Percentiles rank a stretch among this genome's conserved stretches.
These are phyloP conservation scores for Athetis lepigone DNA, from an alignment of 2,888 invertebrate species.

Conservation along the genomic window DNA sequence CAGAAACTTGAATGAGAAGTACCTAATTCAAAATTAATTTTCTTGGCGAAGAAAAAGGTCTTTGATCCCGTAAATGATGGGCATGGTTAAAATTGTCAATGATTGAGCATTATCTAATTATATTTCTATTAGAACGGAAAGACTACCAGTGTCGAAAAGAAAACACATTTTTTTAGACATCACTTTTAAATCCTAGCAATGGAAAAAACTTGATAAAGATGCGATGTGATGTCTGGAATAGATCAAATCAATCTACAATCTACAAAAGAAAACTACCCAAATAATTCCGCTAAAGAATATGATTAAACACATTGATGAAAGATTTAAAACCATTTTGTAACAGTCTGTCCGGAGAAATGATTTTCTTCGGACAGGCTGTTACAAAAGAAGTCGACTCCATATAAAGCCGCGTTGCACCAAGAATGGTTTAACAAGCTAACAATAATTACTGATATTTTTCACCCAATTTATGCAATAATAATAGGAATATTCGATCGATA, in stretches of 20 bases:
- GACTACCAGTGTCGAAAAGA: too few relatives aligned
- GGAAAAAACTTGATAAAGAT: too few relatives aligned
- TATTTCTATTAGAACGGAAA: background rate
- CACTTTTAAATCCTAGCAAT: too few relatives aligned
- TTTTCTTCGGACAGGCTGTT: background rate
- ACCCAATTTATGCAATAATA: background rate
- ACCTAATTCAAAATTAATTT: too few relatives aligned
- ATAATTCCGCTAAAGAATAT: background rate
- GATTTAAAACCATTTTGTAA: too few relatives aligned
- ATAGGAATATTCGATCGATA: background rate
- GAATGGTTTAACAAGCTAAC: background rate
- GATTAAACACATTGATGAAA: too few relatives aligned
- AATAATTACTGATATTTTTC: background rate
- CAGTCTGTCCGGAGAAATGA: too few relatives aligned
- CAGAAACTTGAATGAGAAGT: conserved; percentile 2
- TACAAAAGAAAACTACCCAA: background rate
- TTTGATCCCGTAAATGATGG: conserved; percentile 1
- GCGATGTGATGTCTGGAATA: too few relatives aligned
- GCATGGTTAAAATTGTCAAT: conserved; percentile 9
- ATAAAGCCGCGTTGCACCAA: conserved; percentile 1
- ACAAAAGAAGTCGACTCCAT: conserved; percentile 3
- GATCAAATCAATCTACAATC: too few relatives aligned
- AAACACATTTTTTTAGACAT: too few relatives aligned
- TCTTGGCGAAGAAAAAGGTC: too few relatives aligned
- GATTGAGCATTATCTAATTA: conserved; percentile 1